Evolutionary conservation across 2,113 vertebrate species (phyloP).

Genomic region (Apistogramma diplotaenia): DNA sequence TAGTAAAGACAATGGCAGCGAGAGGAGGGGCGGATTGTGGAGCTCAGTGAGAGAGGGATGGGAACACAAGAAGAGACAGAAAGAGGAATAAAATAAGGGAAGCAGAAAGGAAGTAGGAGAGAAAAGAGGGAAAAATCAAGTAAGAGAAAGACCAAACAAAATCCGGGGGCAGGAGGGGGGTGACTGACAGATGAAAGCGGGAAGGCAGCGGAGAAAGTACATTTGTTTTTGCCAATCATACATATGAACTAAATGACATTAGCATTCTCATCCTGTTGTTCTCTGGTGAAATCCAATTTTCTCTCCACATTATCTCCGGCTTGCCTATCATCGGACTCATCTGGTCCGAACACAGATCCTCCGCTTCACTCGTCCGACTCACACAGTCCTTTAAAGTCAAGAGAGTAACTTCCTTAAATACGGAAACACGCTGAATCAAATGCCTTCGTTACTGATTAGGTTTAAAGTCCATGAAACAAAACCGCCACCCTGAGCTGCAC

Average conservation of each 20-base stretch:
- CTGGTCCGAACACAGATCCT: conserved; percentile 3
- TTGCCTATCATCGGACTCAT: conserved; percentile 16
- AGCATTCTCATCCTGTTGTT: conserved; percentile 62
- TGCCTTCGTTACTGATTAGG: background rate
- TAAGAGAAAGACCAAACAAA: background rate
- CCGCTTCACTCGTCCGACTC: background rate
- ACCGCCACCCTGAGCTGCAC: background rate
- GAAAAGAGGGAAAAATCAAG: background rate
- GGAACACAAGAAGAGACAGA: background rate
- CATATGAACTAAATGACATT: conserved; percentile 34
- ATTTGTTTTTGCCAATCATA: conserved; percentile 27
- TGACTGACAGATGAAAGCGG: background rate
- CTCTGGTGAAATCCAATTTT: conserved; percentile 58
- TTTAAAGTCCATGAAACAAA: background rate
- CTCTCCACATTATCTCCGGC: conserved; percentile 41
- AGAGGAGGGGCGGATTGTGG: background rate
- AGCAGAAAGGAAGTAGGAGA: background rate
- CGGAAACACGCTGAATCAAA: background rate
- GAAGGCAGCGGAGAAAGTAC: background rate
- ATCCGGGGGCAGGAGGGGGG: background rate
- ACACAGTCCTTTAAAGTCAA: background rate
- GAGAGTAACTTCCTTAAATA: background rate
- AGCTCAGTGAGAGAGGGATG: background rate
- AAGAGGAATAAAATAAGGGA: background rate
- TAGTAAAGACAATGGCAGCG: background rate